Conservation (phyloP, 2,888 invertebrate species). For the Drosophila prostipennis region DNA sequence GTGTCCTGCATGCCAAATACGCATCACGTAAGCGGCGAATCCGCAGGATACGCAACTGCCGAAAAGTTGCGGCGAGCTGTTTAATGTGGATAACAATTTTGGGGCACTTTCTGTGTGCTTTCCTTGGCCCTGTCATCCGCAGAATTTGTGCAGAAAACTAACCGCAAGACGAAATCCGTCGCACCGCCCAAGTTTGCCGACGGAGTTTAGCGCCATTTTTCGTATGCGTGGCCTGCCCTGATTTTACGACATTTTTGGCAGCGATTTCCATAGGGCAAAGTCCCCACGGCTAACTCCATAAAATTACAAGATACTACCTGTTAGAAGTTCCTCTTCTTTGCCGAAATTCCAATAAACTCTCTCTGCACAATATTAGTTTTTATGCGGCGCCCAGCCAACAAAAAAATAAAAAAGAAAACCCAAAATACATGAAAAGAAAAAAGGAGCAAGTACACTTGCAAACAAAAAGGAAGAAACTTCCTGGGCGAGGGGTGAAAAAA, state of each 20-base stretch:
- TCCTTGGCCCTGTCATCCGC: slow-evolving; percentile 37
- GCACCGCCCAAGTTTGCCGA: slow-evolving; percentile 49
- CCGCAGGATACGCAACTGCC: slow-evolving; percentile 40
- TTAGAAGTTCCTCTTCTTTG: slow-evolving; percentile 54
- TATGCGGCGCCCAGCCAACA: slow-evolving; percentile 52
- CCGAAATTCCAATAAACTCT: slow-evolving; percentile 71
- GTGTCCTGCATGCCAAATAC: slow-evolving; percentile 68
- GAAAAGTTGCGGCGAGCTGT: slow-evolving; percentile 55
- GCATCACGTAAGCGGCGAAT: slow-evolving; percentile 63
- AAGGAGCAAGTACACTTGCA: slow-evolving; percentile 30
- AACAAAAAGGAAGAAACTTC: slow-evolving; percentile 43
- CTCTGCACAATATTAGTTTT: slow-evolving; percentile 73
- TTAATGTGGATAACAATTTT: slow-evolving; percentile 51
- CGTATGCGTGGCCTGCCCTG: slow-evolving; percentile 63
- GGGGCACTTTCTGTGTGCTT: slow-evolving; percentile 26
- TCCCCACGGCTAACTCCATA: slow-evolving; percentile 58
- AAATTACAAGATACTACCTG: slow-evolving; percentile 73
- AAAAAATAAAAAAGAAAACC: slow-evolving; percentile 22
- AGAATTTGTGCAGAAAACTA: slow-evolving; percentile 45
- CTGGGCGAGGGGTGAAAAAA: slow-evolving; percentile 32
- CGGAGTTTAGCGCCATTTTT: slow-evolving; percentile 68
- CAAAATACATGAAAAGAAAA: slow-evolving; percentile 5
- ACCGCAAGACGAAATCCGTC: slow-evolving; percentile 60
- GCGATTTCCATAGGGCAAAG: slow-evolving; percentile 41
- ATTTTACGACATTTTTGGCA: slow-evolving; percentile 74